Base-by-base conservation (phyloP, 2,888 invertebrate genomes). In the Bedellia somnulentella region DNA sequence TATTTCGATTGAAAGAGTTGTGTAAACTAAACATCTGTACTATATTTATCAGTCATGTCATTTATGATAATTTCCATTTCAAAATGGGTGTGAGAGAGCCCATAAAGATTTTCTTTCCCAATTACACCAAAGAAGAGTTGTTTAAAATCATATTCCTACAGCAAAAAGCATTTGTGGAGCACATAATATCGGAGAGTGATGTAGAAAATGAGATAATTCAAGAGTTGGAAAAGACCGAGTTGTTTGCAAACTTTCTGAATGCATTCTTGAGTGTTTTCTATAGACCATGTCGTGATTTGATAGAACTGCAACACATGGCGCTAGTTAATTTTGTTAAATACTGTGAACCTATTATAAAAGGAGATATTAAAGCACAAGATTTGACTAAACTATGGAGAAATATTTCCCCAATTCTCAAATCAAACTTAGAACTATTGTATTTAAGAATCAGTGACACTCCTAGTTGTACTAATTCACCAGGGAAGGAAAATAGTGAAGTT, bases 211-310 rank as follows among this genome's bases (percentile, higher is more conserved):
- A 49, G 24, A 43, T 62, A 15, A 49, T 45, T 44, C 35, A 37
- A 23, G 67, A 70, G 42, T 48, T 76, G 29, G 49, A 56, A 38
- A 59, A 58, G 41, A 63, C 64, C 26, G 78, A 80, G 37, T 80
- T 93, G 47, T 94, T 89, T 57, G 77, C 75, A 27, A 86, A 86
- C 62, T 94, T 92, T 62, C 62, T 93, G 29, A 88, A 84, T 57
- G 80, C 91, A 27, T 87, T 93, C 52, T 68, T 94, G 3, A 87
- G 88, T 41, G 87, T 93, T 21, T 94, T 92, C 61, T 87, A 87
- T 48, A 78, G 87, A 46, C 87, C 86, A 15, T 93, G 93, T 59
- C 79, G 93, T 13, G 92, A 93, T 77, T 60, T 94, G 28, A 85
- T 85, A 14, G 94, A 95, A 61, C 73, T 95, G 31, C 80, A 83